Base-by-base conservation (phyloP, 2,888 invertebrate genomes). In the Hemicrepidius hirtus region DNA sequence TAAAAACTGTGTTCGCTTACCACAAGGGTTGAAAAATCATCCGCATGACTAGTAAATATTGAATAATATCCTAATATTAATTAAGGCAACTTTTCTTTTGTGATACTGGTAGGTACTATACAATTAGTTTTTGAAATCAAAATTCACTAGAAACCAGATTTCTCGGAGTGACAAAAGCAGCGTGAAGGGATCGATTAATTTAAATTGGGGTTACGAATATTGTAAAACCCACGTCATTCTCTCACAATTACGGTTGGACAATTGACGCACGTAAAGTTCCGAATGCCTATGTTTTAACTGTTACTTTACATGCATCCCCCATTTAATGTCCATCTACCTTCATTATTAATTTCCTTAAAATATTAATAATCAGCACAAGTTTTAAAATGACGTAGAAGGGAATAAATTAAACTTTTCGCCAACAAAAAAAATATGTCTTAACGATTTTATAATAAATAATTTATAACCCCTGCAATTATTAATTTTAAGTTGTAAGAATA, bases 171-270 rank as follows among this genome's bases (percentile, higher is more conserved):
- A 21, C 53, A 53, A 53, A 53, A 28, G 53, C 24, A 68, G 57
- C 59, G 59, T 20, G 44, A 68, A 53, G 62, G 50, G 20, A 68
- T 68, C 63, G 68, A 59, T 62, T 68, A 44, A 63, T 63, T 49
- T 53, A 68, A 68, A 63, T 62, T 28, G 63, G 40, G 68, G 60
- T 60, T 59, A 60, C 32, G 50, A 50, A 49, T 62, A 62, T 53
- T 65, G 55, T 66, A 66, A 57, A 49, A 55, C 66, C 44, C 55
- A 66, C 66, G 66, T 57, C 66, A 66, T 57, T 57, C 64, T 32
- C 55, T 66, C 44, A 46, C 66, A 66, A 55, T 66, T 66, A 65
- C 53, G 9, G 53, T 20, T 28, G 53, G 53, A 66, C 66, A 66
- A 57, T 53, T 66, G 66, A 66, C 66, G 66, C 37, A 57, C 53